Evolutionary conservation across 2,888 invertebrate species (phyloP).

Genomic region (Syritta pipiens): DNA sequence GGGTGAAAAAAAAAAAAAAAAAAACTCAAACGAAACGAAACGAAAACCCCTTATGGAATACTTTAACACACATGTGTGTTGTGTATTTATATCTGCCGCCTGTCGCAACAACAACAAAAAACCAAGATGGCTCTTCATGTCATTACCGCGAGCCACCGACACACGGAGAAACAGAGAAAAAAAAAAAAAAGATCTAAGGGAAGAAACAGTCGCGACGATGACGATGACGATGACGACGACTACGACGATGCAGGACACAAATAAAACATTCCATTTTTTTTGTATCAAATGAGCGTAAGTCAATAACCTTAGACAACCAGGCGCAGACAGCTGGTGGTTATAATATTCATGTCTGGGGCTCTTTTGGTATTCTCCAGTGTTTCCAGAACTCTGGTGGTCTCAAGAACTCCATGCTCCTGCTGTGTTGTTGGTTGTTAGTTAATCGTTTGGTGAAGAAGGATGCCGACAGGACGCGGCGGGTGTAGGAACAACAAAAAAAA

Average conservation of each 20-base stretch:
- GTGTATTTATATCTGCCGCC: constrained; percentile 8
- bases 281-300: constrained; percentile 41
- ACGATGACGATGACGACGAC: not conserved
- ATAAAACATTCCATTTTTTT: constrained; percentile 40
- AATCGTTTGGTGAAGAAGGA: no score
- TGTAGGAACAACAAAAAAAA: no score
- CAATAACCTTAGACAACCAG: constrained; percentile 48
- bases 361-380: not conserved
- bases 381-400: not conserved
- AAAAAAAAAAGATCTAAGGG: constrained; percentile 14
- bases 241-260: constrained; percentile 18
- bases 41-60: constrained; percentile 19
- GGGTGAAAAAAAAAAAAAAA: no score
- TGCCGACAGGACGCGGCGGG: no score
- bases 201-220: constrained; percentile 2
- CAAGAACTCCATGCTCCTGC: no score
- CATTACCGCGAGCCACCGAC: constrained; percentile 20
- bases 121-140: constrained; percentile 5
- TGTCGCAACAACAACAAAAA: not conserved
- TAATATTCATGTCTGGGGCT: constrained; percentile 1
- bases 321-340: constrained; percentile 32
- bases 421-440: no score
- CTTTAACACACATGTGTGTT: constrained; percentile 14
- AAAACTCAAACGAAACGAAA: not conserved
- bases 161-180: not conserved